Evolutionary conservation across 2,113 vertebrate genomes (phyloP).

Genomic region (Falco punctatus): DNA sequence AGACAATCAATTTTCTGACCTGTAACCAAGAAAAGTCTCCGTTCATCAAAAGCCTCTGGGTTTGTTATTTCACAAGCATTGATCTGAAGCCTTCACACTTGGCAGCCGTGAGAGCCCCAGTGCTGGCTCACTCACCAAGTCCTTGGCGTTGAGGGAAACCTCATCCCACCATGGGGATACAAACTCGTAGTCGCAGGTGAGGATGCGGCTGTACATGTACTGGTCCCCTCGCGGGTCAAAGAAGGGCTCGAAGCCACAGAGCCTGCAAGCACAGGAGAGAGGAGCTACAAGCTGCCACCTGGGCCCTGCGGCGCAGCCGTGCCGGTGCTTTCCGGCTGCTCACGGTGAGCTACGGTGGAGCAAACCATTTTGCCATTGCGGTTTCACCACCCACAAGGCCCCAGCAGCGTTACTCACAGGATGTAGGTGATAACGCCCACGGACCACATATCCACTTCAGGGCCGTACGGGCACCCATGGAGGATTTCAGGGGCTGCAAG

Average conservation of each 20-base stretch:
- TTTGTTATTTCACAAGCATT: rapidly evolving
- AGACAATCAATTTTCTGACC: constrained; percentile 86
- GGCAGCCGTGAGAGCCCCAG: neutral
- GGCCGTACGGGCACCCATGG: constrained; percentile 84
- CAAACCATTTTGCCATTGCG: no score
- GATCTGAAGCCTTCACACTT: rapidly evolving
- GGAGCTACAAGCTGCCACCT: neutral
- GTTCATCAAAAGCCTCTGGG: rapidly evolving
- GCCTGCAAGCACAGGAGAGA: constrained; percentile 47
- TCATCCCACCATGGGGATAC: constrained; percentile 87
- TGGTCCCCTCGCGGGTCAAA: constrained; percentile 88
- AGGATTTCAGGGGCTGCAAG: constrained; percentile 87
- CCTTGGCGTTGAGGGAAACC: constrained; percentile 85
- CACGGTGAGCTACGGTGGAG: neutral
- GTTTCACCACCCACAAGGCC: rapidly evolving
- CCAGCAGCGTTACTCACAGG: constrained; percentile 77
- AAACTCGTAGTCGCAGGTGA: constrained; percentile 87
- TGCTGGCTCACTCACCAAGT: constrained; percentile 72
- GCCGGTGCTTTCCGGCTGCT: neutral
- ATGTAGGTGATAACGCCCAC: constrained; percentile 92
- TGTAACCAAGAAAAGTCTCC: neutral
- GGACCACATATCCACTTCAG: constrained; percentile 92
- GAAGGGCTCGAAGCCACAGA: constrained; percentile 92
- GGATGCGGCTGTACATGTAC: constrained; percentile 88
- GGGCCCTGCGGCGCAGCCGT: rapidly evolving